Base-by-base conservation (phyloP, 1,140 invertebrate genomes). In the Brachionus rotundiformis region DNA sequence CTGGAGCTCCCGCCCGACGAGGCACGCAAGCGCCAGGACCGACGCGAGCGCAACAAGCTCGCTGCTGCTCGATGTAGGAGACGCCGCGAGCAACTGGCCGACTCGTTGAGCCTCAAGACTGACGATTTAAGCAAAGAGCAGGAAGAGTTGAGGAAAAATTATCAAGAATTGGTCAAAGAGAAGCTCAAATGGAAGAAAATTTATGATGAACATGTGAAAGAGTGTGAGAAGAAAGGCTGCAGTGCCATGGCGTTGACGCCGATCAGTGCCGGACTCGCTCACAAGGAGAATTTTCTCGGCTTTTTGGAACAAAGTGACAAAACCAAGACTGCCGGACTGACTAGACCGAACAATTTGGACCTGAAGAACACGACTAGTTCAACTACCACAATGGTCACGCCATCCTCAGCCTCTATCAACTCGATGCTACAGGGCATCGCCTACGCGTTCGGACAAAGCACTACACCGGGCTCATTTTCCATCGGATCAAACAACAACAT, bases 1-100 rank as follows among this genome's bases (percentile, higher is more conserved):
- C 31, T 61, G 8, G 54, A 82, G 23, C 19, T 82, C 1, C 81
- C 81, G 25, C 81, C 81, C 0, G 81, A 82, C 13, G 81, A 82
- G 19, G 59, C 54, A 0, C 29, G 19, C 68, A 82, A 82, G 71
- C 39, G 81, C 1, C 13, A 23, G 47, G 54, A 71, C 31, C 81
- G 81, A 3, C 25, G 81, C 13, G 63, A 82, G 13, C n/a, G 81
- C 31, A 82, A 82, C 47, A 82, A 82, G 33, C 25, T 31, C 11
- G 81, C 81, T 0, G 81, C 81, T 11, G 81, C 81, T 7, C 25
- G 54, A 27, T 82, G 81, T 29, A 16, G 81, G 2, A 16, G 44
- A 16, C 41, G 47, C 19, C 36, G 81, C 10, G 61, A 68, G 19
- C 23, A 71, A 16, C 54, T 82, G 13, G 36, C 79, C 16, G 19